phyloP scores from a whole-genome alignment of 2,797 vertebrate species.

The Accipiter fasciatus region DNA sequence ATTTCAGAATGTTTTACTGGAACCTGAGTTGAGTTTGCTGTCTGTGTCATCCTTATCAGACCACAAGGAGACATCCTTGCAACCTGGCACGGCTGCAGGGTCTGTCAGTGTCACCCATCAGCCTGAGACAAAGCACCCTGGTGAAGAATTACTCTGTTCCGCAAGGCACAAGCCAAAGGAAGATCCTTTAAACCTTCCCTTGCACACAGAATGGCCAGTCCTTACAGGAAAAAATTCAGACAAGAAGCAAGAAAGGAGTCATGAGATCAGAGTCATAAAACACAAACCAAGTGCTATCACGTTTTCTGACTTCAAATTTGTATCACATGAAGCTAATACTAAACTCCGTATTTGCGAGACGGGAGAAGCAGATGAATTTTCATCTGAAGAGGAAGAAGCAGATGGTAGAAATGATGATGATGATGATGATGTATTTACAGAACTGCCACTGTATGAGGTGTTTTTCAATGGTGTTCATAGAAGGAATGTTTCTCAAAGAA shows the following conservation, averaged over 20 bases:
- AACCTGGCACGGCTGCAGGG: not conserved
- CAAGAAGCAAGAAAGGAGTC: constrained; percentile 1
- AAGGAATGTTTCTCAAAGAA: constrained; percentile 48
- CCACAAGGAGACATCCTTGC: not conserved
- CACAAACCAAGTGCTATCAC: constrained; percentile 79
- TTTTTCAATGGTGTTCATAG: constrained; percentile 27
- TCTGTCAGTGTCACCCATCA: not conserved
- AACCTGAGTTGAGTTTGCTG: not conserved
- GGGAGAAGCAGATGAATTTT: constrained; percentile 70
- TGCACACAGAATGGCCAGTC: not conserved
- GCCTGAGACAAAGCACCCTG: not conserved
- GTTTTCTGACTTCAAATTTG: constrained; percentile 72
- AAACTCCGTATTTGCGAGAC: constrained; percentile 42
- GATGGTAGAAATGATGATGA: constrained; percentile 16
- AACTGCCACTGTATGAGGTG: constrained; percentile 56
- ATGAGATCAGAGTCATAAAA: constrained; percentile 76
- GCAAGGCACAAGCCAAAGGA: not conserved
- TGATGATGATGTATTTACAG: constrained; percentile 66
- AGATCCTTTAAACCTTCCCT: not conserved
- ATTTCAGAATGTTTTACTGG: not conserved
- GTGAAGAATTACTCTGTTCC: not conserved
- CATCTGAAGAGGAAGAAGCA: constrained; percentile 66
- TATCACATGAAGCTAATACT: not conserved
- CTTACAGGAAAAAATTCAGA: not conserved
- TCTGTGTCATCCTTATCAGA: not conserved